These are phyloP conservation scores for Sciurus vulgaris DNA, from an alignment of 2,797 vertebrate species.

Conservation along the genomic window DNA sequence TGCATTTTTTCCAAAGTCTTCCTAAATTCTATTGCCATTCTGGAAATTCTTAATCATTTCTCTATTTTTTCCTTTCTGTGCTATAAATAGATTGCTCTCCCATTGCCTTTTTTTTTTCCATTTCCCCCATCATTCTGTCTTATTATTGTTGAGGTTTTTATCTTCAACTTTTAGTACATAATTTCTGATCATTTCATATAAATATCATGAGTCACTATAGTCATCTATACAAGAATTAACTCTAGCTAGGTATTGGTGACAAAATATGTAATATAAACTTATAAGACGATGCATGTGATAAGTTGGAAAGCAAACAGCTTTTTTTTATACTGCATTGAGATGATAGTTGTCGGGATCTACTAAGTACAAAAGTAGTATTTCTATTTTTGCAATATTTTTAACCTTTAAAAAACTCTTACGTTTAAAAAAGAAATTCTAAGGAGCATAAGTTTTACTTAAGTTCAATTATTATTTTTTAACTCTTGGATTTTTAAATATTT, in stretches of 20 bases:
- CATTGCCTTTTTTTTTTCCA: neutral
- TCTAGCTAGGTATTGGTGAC: neutral
- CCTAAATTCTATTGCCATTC: neutral
- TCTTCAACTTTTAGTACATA: neutral
- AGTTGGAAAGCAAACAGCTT: neutral
- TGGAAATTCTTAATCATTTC: slow-evolving; percentile 32
- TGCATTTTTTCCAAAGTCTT: neutral
- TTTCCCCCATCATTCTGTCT: neutral
- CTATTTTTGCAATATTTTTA: neutral
- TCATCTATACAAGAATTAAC: neutral
- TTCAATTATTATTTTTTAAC: slow-evolving; percentile 35
- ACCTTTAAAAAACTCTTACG: neutral
- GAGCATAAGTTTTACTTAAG: neutral
- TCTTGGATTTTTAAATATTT: slow-evolving; percentile 14
- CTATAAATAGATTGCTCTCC: neutral
- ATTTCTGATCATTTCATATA: neutral
- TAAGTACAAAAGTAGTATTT: neutral
- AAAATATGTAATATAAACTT: neutral
- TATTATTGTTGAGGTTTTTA: neutral
- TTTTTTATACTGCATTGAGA: neutral
- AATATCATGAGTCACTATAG: neutral
- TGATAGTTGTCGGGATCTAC: neutral
- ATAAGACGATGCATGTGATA: neutral
- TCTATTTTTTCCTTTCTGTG: neutral
- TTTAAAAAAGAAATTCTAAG: neutral